Conservation (phyloP, 2,113 vertebrate genomes). For the Monarcha castaneiventris region DNA sequence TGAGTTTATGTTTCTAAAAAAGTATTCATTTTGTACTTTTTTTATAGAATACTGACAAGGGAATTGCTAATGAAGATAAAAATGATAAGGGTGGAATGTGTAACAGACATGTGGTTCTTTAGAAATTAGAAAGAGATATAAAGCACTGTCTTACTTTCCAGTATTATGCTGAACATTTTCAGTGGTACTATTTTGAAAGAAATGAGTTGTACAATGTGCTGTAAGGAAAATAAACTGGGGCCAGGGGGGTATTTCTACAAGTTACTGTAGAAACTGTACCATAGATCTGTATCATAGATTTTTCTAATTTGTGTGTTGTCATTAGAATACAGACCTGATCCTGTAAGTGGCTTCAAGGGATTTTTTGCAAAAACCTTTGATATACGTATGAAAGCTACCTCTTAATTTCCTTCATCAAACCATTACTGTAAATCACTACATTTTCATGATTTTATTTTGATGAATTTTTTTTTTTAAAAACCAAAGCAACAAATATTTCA, state of each 20-base stretch:
- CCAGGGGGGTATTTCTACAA: neutral
- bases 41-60: neutral
- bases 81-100: neutral
- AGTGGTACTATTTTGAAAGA: neutral
- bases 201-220: neutral
- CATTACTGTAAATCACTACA: neutral
- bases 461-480: neutral
- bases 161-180: neutral
- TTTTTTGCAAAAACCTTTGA: neutral
- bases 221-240: neutral
- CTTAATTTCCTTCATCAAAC: neutral
- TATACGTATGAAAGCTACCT: neutral
- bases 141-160: neutral
- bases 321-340: neutral
- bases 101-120: neutral
- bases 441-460: neutral
- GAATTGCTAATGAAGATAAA: slow-evolving; percentile 51
- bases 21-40: slow-evolving; percentile 5
- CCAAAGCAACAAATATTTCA: fast-evolving
- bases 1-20: slow-evolving; percentile 20
- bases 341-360: neutral
- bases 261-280: neutral
- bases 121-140: neutral
- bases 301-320: neutral
- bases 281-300: neutral